Base-by-base conservation (phyloP, 2,797 vertebrate genomes). In the Schizothorax lantsangensis region DNA sequence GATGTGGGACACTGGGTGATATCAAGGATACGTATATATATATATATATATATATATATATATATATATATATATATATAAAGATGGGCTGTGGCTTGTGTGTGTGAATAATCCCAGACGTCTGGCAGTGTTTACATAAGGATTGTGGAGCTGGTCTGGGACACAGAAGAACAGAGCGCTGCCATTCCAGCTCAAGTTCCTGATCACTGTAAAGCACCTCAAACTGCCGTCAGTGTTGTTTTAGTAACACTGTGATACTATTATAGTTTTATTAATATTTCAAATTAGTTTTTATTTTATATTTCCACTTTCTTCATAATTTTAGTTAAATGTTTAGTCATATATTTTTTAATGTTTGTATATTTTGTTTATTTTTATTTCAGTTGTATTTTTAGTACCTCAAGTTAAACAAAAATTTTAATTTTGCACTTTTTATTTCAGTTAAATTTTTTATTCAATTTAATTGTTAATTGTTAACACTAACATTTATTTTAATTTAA, bases 51-150 rank as follows among this genome's bases (percentile, higher is more conserved):
- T 47, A 12, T 10, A 10, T 40, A 40, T 30, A 40, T 45, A 12
- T 45, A 12, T 43, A 40, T 40, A 40, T 40, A 40, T 40, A 40
- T 40, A 40, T 43, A 43, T 43, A 43, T 43, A 43, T 2, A 43
- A 43, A 45, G 43, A 0, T 45, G 43, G 43, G 43, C 43, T 45
- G 43, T 11, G 43, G 43, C 9, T 45, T 45, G n/a, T 74, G 33
- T 83, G 72, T 52, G 43, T 86, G 83, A 87, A 68, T 82, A 78
- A 81, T 74, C 75, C 88, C 86, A 90, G 84, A 88, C 57, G 86
- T 85, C 75, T 84, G 84, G 19, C 78, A 81, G 68, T 87, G 85
- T 88, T 90, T 84, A 84, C 62, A 80, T 84, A 73, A 84, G 88
- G 88, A 88, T 86, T 81, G 85, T 86, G 86, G 88, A 85, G 73